phyloP scores from a whole-genome alignment of 2,888 invertebrate genomes.

The Erebia palarica region DNA sequence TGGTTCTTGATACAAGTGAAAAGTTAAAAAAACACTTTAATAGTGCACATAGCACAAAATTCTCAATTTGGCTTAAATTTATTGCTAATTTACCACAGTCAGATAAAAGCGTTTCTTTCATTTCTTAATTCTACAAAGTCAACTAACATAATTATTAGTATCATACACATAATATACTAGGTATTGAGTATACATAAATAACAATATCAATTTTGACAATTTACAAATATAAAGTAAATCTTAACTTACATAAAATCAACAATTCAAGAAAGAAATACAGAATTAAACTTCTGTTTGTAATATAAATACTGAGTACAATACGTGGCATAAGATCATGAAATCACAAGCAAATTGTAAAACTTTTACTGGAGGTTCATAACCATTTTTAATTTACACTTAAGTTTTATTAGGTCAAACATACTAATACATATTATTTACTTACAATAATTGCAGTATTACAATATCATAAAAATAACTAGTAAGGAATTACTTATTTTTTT shows the following conservation, averaged over 20 bases:
- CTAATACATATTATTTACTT: slow-evolving; percentile 15
- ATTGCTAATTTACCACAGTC: slow-evolving; percentile 29
- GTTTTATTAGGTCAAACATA: slow-evolving; percentile 16
- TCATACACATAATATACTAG: slow-evolving; percentile 23
- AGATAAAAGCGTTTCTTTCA: slow-evolving; percentile 32
- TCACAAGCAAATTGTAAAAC: slow-evolving; percentile 8
- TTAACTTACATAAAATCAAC: slow-evolving; percentile 1
- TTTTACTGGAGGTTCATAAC: not conserved
- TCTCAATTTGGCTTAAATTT: not conserved
- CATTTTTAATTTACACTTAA: slow-evolving; percentile 1
- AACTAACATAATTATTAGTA: slow-evolving; percentile 33
- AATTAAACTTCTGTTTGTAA: slow-evolving; percentile 20
- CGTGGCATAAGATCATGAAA: slow-evolving; percentile 5
- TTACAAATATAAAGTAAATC: slow-evolving; percentile 4
- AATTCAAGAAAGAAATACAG: slow-evolving; percentile 17
- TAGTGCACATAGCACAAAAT: not conserved
- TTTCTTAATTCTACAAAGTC: slow-evolving; percentile 33
- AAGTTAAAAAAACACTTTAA: no score
- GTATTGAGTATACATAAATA: slow-evolving; percentile 35
- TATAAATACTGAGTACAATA: slow-evolving; percentile 21
- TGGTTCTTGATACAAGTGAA: not conserved
- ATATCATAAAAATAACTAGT: slow-evolving; percentile 20
- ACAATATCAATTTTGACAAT: slow-evolving; percentile 34
- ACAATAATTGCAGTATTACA: not conserved
- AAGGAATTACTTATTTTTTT: not conserved